Base-by-base conservation (phyloP, 2,113 vertebrate genomes). In the Anarrhichthys ocellatus region DNA sequence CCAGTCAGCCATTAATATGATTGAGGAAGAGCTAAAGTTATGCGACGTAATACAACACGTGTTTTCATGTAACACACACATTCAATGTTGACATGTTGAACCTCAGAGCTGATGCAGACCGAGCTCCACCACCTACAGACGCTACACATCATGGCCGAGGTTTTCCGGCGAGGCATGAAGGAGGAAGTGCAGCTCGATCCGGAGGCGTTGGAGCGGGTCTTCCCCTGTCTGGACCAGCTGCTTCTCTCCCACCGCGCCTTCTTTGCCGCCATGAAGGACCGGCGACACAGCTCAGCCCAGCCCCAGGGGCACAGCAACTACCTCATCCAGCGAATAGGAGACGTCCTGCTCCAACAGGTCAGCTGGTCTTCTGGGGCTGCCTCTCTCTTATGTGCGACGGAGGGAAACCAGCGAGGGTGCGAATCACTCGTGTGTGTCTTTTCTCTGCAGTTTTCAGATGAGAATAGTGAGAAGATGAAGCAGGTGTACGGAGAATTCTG, bases 111-210 rank as follows among this genome's bases (percentile, higher is more conserved):
- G 82, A 98, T 99, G 97, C 98, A 98, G 91, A 99, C 98, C 0
- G 98, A 99, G 95, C 92, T 97, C 32, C 98, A 99, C 92, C 98
- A 99, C 90, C 95, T 99, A 42, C 97, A 98, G 91, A 99, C 97
- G 0, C 92, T 99, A 29, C 93, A 95, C 91, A 96, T 98, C 93
- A 99, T 99, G 98, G 97, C 97, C 0, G 96, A 99, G 95, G 94
- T 99, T 87, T 99, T 99, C 93, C 95, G 97, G 82, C 96, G 96
- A 61, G 98, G 98, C 9, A 97, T 99, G 97, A 96, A 94, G 61
- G 96, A 99, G 85, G 97, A 99, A 56, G 94, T 99, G 59, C 97
- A 97, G 90, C 93, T 99, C 1, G 97, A 99, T 29, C 88, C 95
- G 0, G 95, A 96, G 59, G 96, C 95, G 0, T 95, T 98, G 90